A percentile compares a stretch with the other conserved stretches of the same genome.
These are phyloP conservation scores for Drosophila ohnishii DNA, from an alignment of 1,140 invertebrate species.

Conservation along the genomic window DNA sequence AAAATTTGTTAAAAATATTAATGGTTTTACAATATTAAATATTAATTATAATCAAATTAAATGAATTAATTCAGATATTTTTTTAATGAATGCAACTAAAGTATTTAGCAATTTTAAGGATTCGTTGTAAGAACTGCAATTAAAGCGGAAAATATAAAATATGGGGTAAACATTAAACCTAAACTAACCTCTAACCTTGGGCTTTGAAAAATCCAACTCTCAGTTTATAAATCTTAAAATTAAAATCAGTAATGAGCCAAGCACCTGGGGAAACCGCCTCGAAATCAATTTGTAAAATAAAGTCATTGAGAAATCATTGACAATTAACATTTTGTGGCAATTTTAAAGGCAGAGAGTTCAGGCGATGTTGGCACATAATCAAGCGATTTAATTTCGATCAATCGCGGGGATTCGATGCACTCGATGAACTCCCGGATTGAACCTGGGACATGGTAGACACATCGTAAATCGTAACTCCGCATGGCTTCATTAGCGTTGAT, in stretches of 20 bases:
- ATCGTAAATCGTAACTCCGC: conserved; percentile 14
- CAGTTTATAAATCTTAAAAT: neutral
- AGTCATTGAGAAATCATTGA: conserved; percentile 15
- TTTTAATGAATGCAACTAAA: neutral
- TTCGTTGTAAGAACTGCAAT: neutral
- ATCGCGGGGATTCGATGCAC: conserved; percentile 23
- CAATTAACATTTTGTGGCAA: conserved; percentile 21
- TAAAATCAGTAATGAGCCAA: neutral
- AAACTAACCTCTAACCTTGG: neutral
- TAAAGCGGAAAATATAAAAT: neutral
- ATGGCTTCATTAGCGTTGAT: conserved; percentile 25
- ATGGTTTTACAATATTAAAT: no score
- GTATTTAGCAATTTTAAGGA: no score
- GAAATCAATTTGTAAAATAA: conserved; percentile 12
- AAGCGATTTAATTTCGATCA: conserved; percentile 3
- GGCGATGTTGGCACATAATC: conserved; percentile 14
- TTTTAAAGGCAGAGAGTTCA: conserved; percentile 10
- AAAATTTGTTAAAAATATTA: no score
- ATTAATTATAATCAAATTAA: no score
- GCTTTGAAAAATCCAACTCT: neutral
- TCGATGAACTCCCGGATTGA: neutral
- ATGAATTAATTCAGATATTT: no score
- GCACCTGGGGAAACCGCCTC: neutral
- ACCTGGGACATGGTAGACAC: conserved; percentile 28
- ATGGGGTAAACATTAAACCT: neutral